Base-by-base conservation (phyloP, 2,797 vertebrate genomes). In the Cossypha heuglini region DNA sequence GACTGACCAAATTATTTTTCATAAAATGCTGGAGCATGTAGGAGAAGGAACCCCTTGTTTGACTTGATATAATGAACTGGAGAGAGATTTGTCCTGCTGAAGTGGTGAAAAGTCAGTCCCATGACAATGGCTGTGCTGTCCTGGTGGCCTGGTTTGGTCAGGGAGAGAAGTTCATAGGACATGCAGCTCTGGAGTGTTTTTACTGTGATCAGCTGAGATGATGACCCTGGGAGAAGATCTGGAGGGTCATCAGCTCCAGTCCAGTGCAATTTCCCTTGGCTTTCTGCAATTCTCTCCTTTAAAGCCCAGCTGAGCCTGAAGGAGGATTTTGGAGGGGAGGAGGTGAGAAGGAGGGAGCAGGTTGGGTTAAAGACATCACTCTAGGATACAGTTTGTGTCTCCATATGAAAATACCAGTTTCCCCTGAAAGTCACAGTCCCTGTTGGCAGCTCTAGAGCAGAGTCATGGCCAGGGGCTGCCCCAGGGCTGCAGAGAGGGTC, bases 301-400 rank as follows among this genome's bases (percentile, higher is more conserved):
- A 31, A 88, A 80, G 35, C 16, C 6, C 2, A 16, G 37, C 19
- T 83, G 25, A 64, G 17, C 45, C 64, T 3, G 0, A 38, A 90
- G 66, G 45, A 71, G 58, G 13, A 7, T 5, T 19, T 54, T 35
- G 49, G 59, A 66, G 11, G 29, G 13, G 10, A 20, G 5, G 17
- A 5, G 10, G 6, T 0, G 1, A 45, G 31, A 16, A 54, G 42
- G 11, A 5, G 2, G 11, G 26, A 28, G 20, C 18, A 64, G 14
- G 6, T 2, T 37, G 33, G 8, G 35, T 15, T 45, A 54, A 48
- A 51, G n/a, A 9, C 6, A 42, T 26, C 3, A 4, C 21, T 42
- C 11, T 15, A 42, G 51, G 40, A 14, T 22, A 9, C 3, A 16
- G 7, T 31, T 62, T 38, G 10, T 76, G 20, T 46, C 80, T 81